phyloP scores from a whole-genome alignment of 2,113 vertebrate genomes.

The Lasiurus borealis region DNA sequence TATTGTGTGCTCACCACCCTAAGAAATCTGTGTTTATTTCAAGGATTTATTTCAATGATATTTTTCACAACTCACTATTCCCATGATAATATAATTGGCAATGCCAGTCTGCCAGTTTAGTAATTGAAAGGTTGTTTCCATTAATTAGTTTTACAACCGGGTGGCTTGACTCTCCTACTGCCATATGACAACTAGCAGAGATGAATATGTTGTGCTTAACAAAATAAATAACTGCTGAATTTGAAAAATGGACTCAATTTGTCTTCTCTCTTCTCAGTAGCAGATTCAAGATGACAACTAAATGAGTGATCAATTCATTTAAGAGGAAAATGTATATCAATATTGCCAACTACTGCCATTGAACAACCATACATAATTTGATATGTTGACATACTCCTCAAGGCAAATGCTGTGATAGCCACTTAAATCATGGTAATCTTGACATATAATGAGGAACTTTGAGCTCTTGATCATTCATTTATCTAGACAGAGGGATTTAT shows the following conservation, averaged over 20 bases:
- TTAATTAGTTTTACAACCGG: constrained; percentile 75
- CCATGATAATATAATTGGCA: constrained; percentile 74
- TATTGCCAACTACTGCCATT: constrained; percentile 61
- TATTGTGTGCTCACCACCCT: not conserved
- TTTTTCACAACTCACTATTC: constrained; percentile 62
- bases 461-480: constrained; percentile 53
- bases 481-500: not conserved
- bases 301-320: constrained; percentile 78
- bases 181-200: constrained; percentile 70
- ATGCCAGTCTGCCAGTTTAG: constrained; percentile 66
- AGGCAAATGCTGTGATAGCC: constrained; percentile 53
- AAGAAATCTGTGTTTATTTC: constrained; percentile 64
- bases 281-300: constrained; percentile 75
- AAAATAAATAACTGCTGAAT: constrained; percentile 79
- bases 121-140: constrained; percentile 73
- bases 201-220: constrained; percentile 74
- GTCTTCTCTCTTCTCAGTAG: constrained; percentile 73
- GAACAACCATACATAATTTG: constrained; percentile 67
- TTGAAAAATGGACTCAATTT: constrained; percentile 77
- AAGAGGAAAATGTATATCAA: constrained; percentile 73
- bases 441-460: constrained; percentile 53
- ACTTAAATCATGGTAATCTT: constrained; percentile 69
- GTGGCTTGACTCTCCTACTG: constrained; percentile 56
- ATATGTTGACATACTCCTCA: constrained; percentile 65
- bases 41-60: constrained; percentile 66